Base-by-base conservation (phyloP, 1,140 invertebrate genomes). In the Sycophaga agraensis region DNA sequence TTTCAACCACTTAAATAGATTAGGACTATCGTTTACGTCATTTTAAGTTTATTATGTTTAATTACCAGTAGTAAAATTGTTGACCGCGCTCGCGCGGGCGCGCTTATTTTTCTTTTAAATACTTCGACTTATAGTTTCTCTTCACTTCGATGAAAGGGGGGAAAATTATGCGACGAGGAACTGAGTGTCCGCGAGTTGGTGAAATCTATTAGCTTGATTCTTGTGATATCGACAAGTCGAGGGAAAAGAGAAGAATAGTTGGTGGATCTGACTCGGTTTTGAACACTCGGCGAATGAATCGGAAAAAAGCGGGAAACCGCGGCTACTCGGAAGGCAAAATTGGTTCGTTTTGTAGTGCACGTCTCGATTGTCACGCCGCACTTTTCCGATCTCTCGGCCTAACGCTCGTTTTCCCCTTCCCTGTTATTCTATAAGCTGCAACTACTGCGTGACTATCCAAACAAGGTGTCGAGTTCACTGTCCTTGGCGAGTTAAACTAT, bases 21-120 rank as follows among this genome's bases (percentile, higher is more conserved):
- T 57, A 63, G 54, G 37, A 57, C 48, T 63, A 57, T 66, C 49
- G 39, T 54, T 53, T 62, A 61, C 46, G 46, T 49, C 48, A 35
- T 40, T 59, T 64, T 59, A 67, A 26, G 22, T 54, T 58, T 40
- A 63, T 66, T 58, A 56, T 34, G n/a, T 53, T 61, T 57, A 59
- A 54, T 39, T 51, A 58, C 58, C 43, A 34, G 24, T 62, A 57
- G 40, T 62, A 58, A 59, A 63, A 48, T 24, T 17, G 12, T 39
- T 49, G 24, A 19, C 5, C 21, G 16, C 34, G 48, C 31, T 21
- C 17, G 16, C 7, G 28, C 12, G 48, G n/a, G 21, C 43, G 9
- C 53, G 45, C 55, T 58, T 61, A 65, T 66, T 58, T 60, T 43
- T 59, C 17, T 6, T 54, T 64, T 40, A 43, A 51, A 61, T 60